Conservation (phyloP, 2,113 vertebrate genomes). For the Stercorarius parasiticus region DNA sequence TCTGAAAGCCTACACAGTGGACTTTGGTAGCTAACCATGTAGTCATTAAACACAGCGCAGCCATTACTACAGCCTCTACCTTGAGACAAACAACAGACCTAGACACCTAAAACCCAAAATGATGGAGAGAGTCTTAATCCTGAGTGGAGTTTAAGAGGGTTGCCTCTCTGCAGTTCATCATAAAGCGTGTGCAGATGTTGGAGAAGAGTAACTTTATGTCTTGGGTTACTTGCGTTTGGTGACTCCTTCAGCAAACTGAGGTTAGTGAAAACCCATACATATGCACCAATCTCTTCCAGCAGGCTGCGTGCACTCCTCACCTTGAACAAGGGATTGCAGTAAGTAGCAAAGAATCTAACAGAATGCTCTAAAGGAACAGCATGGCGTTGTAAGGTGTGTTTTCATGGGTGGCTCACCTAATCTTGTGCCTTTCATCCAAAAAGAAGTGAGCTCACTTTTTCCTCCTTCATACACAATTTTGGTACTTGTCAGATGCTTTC, state of each 20-base stretch:
- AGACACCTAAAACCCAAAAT: background rate
- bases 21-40: background rate
- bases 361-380: background rate
- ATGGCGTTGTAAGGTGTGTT: background rate
- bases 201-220: background rate
- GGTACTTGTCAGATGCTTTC: background rate
- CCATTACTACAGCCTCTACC: background rate
- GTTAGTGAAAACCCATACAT: background rate
- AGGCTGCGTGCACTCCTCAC: background rate
- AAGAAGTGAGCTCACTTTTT: background rate
- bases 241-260: background rate
- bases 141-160: background rate
- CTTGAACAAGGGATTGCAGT: background rate
- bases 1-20: background rate
- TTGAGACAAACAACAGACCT: background rate
- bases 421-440: background rate
- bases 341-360: background rate
- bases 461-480: background rate
- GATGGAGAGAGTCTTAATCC: background rate
- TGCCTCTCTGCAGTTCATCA: background rate
- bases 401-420: background rate
- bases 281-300: background rate
- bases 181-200: background rate
- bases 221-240: background rate
- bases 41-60: background rate